Evolutionary conservation across 2,113 vertebrate genomes (phyloP).

Genomic region (Chaetops frenatus): DNA sequence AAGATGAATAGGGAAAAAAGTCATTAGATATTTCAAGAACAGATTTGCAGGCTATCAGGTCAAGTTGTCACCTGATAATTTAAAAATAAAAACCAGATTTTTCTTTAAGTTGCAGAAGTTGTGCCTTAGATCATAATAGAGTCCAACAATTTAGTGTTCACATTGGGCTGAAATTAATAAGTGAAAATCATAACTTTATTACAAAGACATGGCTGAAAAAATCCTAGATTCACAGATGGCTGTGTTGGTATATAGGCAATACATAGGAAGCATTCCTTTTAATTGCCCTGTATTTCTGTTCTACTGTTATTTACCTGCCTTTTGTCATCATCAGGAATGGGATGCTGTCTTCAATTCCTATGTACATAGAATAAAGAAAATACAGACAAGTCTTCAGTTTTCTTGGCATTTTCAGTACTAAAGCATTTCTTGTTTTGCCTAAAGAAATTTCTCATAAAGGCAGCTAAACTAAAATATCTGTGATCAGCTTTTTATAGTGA

Average conservation of each 20-base stretch:
- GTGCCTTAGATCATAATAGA: background rate
- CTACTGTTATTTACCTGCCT: background rate
- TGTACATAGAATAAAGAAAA: background rate
- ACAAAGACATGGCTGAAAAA: background rate
- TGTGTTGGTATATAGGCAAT: background rate
- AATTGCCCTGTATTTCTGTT: background rate
- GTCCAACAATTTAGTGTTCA: background rate
- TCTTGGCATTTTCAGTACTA: background rate
- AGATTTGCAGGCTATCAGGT: background rate
- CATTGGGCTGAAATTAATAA: background rate
- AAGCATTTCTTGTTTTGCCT: background rate
- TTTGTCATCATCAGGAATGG: background rate
- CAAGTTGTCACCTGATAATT: background rate
- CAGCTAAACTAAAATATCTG: background rate
- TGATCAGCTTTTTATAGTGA: background rate
- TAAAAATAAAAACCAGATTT: background rate
- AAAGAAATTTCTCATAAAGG: background rate
- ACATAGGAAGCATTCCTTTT: background rate
- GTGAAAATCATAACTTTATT: background rate
- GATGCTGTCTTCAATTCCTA: background rate
- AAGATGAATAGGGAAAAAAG: background rate
- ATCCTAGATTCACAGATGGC: background rate
- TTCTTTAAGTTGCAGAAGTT: background rate
- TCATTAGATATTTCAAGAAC: background rate
- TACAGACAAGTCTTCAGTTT: background rate